Percentiles rank a stretch among this genome's conserved stretches.
Conservation (phyloP, 2,113 vertebrate genomes). For the Saccopteryx bilineata region DNA sequence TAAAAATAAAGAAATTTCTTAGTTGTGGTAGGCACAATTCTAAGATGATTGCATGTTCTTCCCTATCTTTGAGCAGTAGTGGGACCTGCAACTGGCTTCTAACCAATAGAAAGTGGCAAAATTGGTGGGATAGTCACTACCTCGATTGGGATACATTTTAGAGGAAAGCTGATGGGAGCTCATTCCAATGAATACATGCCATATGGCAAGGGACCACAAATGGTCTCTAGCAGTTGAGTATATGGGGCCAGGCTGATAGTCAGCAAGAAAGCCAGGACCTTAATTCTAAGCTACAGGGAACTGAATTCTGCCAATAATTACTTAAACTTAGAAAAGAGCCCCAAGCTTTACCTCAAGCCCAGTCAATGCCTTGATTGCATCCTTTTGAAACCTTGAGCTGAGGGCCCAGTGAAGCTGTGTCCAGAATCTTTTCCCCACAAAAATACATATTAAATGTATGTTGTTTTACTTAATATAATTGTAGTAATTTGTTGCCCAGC, state of each 20-base stretch:
- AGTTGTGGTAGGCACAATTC: neutral
- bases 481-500: neutral
- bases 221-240: neutral
- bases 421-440: neutral
- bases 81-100: neutral
- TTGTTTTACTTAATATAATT: neutral
- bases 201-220: neutral
- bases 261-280: neutral
- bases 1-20: neutral
- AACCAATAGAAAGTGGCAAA: neutral
- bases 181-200: neutral
- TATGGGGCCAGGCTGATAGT: fast-evolving
- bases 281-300: neutral
- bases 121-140: neutral
- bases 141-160: neutral
- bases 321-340: neutral
- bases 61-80: neutral
- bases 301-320: neutral
- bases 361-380: neutral
- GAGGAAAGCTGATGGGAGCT: neutral
- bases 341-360: neutral
- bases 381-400: neutral
- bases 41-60: neutral
- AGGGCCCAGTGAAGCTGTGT: neutral
- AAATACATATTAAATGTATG: neutral